Evolutionary conservation across 2,888 invertebrate species (phyloP).

Genomic region (Apotomis capreana): DNA sequence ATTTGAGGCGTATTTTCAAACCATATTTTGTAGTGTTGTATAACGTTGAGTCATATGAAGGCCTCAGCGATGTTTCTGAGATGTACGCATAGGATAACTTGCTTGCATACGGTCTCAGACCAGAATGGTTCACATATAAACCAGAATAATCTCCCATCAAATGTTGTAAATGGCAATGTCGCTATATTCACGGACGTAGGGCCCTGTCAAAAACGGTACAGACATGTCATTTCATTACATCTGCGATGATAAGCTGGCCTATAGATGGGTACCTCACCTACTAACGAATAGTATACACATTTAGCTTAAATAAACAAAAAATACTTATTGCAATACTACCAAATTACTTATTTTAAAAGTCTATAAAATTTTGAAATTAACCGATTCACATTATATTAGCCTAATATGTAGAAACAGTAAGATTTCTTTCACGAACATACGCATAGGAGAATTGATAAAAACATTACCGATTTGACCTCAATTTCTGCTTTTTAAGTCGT

Average conservation of each 20-base stretch:
- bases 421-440: not conserved
- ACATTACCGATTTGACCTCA: conserved; percentile 54
- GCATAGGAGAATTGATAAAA: conserved; percentile 27
- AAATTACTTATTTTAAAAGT: too few relatives aligned
- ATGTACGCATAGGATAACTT: conserved; percentile 68
- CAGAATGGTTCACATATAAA: conserved; percentile 62
- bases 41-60: conserved; percentile 57
- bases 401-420: conserved; percentile 48
- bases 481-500: conserved; percentile 55
- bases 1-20: conserved; percentile 3
- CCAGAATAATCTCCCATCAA: conserved; percentile 76
- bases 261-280: conserved; percentile 54
- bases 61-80: conserved; percentile 61
- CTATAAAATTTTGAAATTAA: too few relatives aligned
- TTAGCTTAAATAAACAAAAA: not conserved
- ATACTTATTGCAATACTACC: not conserved
- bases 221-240: conserved; percentile 65
- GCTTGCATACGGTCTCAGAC: conserved; percentile 56
- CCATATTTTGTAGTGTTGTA: conserved; percentile 58
- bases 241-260: conserved; percentile 55
- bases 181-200: conserved; percentile 61
- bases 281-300: conserved; percentile 27
- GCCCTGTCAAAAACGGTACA: conserved; percentile 59
- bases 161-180: conserved; percentile 71
- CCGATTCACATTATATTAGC: conserved; percentile 42